A percentile compares a stretch with the other conserved stretches of the same genome.
Conservation (phyloP, 2,113 vertebrate species). For the Promerops cafer region DNA sequence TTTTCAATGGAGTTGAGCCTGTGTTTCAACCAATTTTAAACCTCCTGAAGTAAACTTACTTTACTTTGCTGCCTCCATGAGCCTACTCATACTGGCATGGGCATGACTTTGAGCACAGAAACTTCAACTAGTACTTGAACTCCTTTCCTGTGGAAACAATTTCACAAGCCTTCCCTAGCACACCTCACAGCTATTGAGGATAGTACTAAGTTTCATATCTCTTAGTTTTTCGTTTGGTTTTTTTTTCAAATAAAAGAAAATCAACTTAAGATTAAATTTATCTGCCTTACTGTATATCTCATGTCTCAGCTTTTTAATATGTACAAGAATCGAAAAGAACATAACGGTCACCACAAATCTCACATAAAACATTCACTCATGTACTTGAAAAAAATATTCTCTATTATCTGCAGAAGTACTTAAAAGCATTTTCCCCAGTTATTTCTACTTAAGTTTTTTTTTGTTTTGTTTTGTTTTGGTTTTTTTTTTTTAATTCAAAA, state of each 20-base stretch:
- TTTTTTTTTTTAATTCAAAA: neutral
- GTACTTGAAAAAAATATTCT: neutral
- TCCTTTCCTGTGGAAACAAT: neutral
- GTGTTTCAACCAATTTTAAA: neutral
- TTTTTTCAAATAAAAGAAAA: neutral
- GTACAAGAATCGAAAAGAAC: neutral
- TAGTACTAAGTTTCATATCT: neutral
- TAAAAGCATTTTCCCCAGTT: neutral
- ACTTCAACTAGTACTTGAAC: neutral
- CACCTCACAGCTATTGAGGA: neutral
- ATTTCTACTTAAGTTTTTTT: neutral
- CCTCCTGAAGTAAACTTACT: neutral
- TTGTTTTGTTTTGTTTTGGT: too few species aligned
- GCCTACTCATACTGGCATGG: neutral
- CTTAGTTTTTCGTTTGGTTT: rapidly evolving
- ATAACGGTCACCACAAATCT: rapidly evolving
- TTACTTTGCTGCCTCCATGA: neutral
- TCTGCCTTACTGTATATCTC: neutral
- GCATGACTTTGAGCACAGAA: neutral
- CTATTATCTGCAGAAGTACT: neutral
- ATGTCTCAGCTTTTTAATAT: neutral
- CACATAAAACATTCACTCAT: neutral
- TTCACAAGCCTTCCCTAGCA: neutral
- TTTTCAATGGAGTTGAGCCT: neutral
- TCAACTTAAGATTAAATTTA: neutral